These are phyloP conservation scores for Micronisus gabar DNA, from an alignment of 2,113 vertebrate genomes.

Conservation along the genomic window DNA sequence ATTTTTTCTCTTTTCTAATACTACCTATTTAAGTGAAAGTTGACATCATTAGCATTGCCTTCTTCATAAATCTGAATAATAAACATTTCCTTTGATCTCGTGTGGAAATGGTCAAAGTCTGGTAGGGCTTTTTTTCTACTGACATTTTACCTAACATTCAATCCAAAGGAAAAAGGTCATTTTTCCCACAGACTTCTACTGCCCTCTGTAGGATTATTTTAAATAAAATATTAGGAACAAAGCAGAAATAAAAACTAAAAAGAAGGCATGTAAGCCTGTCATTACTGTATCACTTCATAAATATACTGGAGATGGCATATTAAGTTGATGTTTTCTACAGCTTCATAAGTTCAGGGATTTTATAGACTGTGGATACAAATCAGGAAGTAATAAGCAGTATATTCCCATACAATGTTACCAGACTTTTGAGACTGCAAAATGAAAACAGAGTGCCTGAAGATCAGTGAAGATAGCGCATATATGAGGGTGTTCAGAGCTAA, in stretches of 20 bases:
- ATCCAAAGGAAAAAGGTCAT: not conserved
- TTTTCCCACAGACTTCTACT: constrained; percentile 25
- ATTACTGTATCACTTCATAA: not conserved
- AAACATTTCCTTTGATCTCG: not conserved
- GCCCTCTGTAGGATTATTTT: constrained; percentile 56
- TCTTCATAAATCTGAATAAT: not conserved
- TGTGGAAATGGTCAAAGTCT: not conserved
- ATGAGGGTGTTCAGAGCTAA: not conserved
- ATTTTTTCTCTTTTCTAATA: not conserved
- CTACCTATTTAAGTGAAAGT: not conserved
- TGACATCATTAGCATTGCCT: not conserved
- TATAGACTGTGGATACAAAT: not conserved
- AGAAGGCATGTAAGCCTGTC: not conserved
- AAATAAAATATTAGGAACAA: not conserved
- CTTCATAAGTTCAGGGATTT: not conserved
- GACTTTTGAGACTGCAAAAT: not conserved
- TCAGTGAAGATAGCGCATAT: no score
- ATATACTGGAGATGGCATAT: not conserved
- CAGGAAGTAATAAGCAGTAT: not conserved
- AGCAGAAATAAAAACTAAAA: not conserved
- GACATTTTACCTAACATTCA: not conserved
- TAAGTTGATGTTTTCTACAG: not conserved
- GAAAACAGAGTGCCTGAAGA: not conserved
- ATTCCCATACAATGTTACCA: not conserved
- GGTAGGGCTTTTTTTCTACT: not conserved